Evolutionary conservation across 1,140 invertebrate genomes (phyloP).

Genomic region (Adelges cooleyi): DNA sequence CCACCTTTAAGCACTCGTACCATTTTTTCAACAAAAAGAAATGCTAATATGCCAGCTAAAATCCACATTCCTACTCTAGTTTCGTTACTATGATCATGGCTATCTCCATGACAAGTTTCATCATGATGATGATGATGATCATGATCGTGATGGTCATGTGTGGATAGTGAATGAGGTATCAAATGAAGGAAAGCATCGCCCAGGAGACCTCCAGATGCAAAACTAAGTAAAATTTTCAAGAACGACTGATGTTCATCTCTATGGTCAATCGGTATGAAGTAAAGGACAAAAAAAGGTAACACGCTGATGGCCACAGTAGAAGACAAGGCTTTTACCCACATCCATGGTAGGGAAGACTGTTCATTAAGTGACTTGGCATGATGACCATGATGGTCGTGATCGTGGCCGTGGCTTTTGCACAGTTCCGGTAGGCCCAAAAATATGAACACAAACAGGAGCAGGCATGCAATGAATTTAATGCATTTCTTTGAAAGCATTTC

Average conservation of each 20-base stretch:
- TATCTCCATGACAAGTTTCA: constrained; percentile 40
- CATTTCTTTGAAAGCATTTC: not conserved
- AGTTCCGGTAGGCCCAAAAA: constrained; percentile 40
- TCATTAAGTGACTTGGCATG: constrained; percentile 39
- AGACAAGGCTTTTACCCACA: constrained; percentile 71
- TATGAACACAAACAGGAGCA: constrained; percentile 37
- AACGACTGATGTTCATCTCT: constrained; percentile 68
- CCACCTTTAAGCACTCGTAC: constrained; percentile 79
- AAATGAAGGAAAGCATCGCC: constrained; percentile 95
- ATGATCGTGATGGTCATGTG: constrained; percentile 46
- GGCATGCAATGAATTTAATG: constrained; percentile 33
- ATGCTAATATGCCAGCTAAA: constrained; percentile 78
- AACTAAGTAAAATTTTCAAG: constrained; percentile 80
- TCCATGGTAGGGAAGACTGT: constrained; percentile 55
- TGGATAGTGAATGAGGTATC: constrained; percentile 82
- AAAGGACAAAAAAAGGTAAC: constrained; percentile 85
- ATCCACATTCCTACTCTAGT: constrained; percentile 77
- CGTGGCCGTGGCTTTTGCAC: constrained; percentile 38
- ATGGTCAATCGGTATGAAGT: constrained; percentile 86
- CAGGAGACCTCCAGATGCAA: constrained; percentile 86
- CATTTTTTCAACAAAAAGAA: constrained; percentile 84
- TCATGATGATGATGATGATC: constrained; percentile 44
- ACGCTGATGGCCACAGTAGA: constrained; percentile 88
- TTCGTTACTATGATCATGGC: constrained; percentile 58
- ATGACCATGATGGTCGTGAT: constrained; percentile 38